Conservation (phyloP, 2,113 vertebrate genomes). For the Epinephelus fuscoguttatus region DNA sequence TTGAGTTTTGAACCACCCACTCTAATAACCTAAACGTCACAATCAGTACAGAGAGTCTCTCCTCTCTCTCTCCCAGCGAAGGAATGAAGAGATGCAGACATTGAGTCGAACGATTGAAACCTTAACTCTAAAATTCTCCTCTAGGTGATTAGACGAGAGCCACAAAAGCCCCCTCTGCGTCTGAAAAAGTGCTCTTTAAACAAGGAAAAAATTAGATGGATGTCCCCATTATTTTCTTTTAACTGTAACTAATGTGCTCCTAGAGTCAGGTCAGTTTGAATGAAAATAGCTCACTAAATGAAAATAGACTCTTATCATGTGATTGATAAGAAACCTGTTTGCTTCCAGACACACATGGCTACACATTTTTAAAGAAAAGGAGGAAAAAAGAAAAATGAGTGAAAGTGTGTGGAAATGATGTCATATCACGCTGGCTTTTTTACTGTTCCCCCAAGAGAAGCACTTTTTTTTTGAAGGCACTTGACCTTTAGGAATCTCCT, state of each 20-base stretch:
- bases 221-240: background rate
- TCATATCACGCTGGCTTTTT: conserved; percentile 61
- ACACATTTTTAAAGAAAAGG: conserved; percentile 13
- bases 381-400: conserved; percentile 45
- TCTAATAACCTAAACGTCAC: conserved; percentile 62
- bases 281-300: conserved; percentile 4
- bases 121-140: conserved; percentile 27
- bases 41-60: conserved; percentile 45
- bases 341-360: conserved; percentile 37
- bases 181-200: conserved; percentile 62
- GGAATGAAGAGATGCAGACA: conserved; percentile 63
- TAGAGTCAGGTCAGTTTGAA: conserved; percentile 47
- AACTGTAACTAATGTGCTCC: conserved; percentile 43
- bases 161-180: conserved; percentile 29
- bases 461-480: conserved; percentile 86
- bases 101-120: conserved; percentile 18
- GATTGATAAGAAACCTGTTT: conserved; percentile 18
- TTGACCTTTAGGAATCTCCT: conserved; percentile 73
- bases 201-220: background rate
- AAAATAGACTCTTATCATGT: conserved; percentile 16
- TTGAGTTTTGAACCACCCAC: conserved; percentile 58
- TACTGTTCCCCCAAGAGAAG: conserved; percentile 80
- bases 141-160: conserved; percentile 27
- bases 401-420: conserved; percentile 37
- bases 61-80: conserved; percentile 47